These are phyloP conservation scores for Halictus quadricinctus DNA, from an alignment of 2,888 invertebrate species.

Conservation along the genomic window DNA sequence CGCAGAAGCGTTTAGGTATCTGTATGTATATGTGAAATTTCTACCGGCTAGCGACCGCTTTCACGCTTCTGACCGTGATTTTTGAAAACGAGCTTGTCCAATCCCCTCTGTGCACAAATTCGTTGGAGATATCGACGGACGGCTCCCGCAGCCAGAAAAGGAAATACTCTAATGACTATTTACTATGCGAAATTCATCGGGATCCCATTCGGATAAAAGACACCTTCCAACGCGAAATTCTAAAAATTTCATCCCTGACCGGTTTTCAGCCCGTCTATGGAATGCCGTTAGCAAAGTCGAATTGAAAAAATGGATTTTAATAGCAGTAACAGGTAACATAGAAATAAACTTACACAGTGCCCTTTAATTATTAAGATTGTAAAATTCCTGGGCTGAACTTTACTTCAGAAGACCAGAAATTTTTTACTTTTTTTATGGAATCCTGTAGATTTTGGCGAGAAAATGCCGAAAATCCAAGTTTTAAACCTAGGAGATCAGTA, in stretches of 20 bases:
- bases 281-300: not conserved
- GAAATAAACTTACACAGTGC: no score
- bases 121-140: constrained; percentile 8
- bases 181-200: not conserved
- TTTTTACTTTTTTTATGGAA: no score
- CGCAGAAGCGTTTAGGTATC: constrained; percentile 18
- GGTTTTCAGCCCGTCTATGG: not conserved
- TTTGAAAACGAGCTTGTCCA: constrained; percentile 15
- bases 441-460: no score
- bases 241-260: not conserved
- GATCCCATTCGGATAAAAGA: not conserved
- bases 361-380: no score
- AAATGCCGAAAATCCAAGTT: no score
- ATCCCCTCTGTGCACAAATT: not conserved
- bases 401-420: no score
- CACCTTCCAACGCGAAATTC: not conserved
- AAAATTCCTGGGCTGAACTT: no score
- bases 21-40: constrained; percentile 15
- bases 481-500: no score
- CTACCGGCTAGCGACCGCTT: not conserved
- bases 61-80: constrained; percentile 12
- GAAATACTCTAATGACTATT: not conserved
- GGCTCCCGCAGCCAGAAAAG: not conserved
- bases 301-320: not conserved
- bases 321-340: no score